These are phyloP conservation scores for Trachythela sp. DNA, from an alignment of 64 coral and sea anemone species.

Conservation along the genomic window DNA sequence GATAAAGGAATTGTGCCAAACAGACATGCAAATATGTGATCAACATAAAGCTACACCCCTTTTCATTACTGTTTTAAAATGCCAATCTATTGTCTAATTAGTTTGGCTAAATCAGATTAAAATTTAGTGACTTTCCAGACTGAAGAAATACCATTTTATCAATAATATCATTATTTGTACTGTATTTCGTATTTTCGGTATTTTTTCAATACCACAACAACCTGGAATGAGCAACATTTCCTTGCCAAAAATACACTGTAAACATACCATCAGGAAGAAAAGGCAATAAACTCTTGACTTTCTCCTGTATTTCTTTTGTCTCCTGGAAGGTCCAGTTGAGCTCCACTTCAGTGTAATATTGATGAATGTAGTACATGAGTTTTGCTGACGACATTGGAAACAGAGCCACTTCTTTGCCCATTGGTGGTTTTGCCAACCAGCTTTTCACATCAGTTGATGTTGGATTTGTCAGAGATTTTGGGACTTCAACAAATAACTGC, in stretches of 20 bases:
- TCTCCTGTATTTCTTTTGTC: constrained; percentile 75
- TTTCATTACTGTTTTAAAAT: background rate
- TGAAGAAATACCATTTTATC: too few relatives aligned
- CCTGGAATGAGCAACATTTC: too few relatives aligned
- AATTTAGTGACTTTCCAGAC: too few relatives aligned
- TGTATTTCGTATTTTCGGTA: too few relatives aligned
- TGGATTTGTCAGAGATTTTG: background rate
- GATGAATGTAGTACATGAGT: constrained; percentile 85
- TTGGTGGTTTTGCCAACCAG: constrained; percentile 64
- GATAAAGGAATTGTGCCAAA: too few relatives aligned
- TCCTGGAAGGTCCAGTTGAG: constrained; percentile 87
- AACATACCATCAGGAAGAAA: constrained; percentile 86
- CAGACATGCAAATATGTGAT: too few relatives aligned
- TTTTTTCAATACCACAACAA: too few relatives aligned
- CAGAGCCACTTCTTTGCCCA: constrained; percentile 38
- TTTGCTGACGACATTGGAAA: constrained; percentile 53
- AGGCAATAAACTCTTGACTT: constrained; percentile 77
- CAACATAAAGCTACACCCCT: too few relatives aligned
- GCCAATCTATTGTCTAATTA: background rate
- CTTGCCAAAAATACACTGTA: background rate
- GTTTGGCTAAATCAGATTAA: too few relatives aligned
- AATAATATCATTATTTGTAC: too few relatives aligned
- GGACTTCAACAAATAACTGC: background rate
- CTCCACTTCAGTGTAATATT: constrained; percentile 82
- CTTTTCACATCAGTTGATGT: background rate